These are phyloP conservation scores for Schizotus pectinicornis DNA, from an alignment of 2,888 invertebrate species.

Conservation along the genomic window DNA sequence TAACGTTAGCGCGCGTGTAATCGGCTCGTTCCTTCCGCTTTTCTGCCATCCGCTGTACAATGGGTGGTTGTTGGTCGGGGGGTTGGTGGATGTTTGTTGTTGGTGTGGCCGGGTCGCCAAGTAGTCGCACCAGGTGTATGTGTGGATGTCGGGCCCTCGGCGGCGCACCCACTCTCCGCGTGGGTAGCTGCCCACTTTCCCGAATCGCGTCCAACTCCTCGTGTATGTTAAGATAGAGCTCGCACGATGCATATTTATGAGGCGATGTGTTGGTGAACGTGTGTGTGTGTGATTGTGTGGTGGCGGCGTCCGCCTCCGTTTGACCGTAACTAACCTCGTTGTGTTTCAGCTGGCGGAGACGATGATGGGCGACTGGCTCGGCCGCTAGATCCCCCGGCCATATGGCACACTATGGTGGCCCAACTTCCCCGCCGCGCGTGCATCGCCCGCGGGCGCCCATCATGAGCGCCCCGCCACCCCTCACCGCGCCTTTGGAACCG, in stretches of 20 bases:
- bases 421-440: slow-evolving; percentile 72
- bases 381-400: slow-evolving; percentile 63
- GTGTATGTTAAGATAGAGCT: slow-evolving; percentile 16
- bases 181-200: slow-evolving; percentile 50
- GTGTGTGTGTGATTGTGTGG: slow-evolving; percentile 42
- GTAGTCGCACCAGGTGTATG: slow-evolving; percentile 33
- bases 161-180: slow-evolving; percentile 52
- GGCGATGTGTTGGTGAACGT: slow-evolving; percentile 32
- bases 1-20: too few relatives aligned
- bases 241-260: slow-evolving; percentile 53
- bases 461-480: slow-evolving; percentile 62
- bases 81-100: background rate
- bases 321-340: slow-evolving; percentile 22
- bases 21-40: too few relatives aligned
- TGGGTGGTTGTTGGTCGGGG: too few relatives aligned
- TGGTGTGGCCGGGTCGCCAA: background rate
- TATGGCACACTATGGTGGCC: slow-evolving; percentile 82
- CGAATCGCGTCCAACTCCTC: slow-evolving; percentile 47
- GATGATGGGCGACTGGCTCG: slow-evolving; percentile 68
- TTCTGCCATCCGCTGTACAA: too few relatives aligned
- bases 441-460: slow-evolving; percentile 65
- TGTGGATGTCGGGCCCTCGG: slow-evolving; percentile 37
- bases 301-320: slow-evolving; percentile 22
- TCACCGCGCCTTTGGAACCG: slow-evolving; percentile 62
- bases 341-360: slow-evolving; percentile 70